Base-by-base conservation (phyloP, 2,888 invertebrate species). In the Brachyptera putata region DNA sequence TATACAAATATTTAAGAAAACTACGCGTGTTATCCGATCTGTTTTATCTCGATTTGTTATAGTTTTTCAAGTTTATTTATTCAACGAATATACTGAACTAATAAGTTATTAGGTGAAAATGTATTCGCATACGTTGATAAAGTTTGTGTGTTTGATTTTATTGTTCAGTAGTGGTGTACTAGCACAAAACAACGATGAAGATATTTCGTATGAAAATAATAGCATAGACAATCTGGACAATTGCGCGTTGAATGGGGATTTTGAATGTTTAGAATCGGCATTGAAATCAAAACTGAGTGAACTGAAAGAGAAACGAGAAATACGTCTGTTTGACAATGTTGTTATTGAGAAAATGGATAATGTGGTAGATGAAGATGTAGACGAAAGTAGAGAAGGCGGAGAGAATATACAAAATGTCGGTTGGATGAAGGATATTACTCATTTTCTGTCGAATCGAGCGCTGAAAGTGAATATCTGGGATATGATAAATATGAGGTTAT, bases 401-500 rank as follows among this genome's bases (percentile, higher is more conserved):
- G 77, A 57, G 76, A 79, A 57, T 77, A 79, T 67, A 79, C 78
- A 67, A 30, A 11, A 30, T 75, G 79, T 69, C 79, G 83, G 60
- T 69, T 78, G 64, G 71, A 83, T 63, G 80, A 80, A 82, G 11
- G 67, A 83, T 62, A 68, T 59, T 61, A 70, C 77, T 56, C 77
- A 77, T 34, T 73, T 80, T 64, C 69, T 82, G 56, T 78, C 79
- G 48, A 75, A 76, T 41, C 77, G 82, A 66, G 79, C 80, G 26
- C 71, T 84, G 59, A 77, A 78, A 64, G 74, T 82, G 67, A 80
- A 81, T 67, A 79, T 79, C 74, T 77, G 75, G 57, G 79, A 80
- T 65, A 77, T 77, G 66, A 79, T 79, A 39, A 75, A 22, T 7
- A 24, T 83, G 63, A 77, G 75, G 69, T 68, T 82, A 53, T 75